These are phyloP conservation scores for Volucella inflata DNA, from an alignment of 2,888 invertebrate species.

Conservation along the genomic window DNA sequence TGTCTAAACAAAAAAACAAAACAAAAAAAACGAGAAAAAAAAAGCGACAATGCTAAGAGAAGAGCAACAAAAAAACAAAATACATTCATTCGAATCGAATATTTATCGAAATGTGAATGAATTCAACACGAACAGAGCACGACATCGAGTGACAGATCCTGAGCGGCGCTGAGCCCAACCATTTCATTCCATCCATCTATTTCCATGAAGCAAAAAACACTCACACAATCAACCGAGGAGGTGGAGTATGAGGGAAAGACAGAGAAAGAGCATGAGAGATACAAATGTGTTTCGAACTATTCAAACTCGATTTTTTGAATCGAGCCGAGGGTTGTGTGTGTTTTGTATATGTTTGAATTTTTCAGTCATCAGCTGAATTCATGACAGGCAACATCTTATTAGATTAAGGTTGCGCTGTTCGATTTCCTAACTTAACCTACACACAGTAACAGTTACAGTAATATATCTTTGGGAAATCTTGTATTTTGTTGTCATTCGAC, in stretches of 20 bases:
- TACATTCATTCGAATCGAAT: slow-evolving; percentile 72
- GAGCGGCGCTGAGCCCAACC: background rate
- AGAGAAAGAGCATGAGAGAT: slow-evolving; percentile 75
- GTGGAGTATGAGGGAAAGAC: slow-evolving; percentile 75
- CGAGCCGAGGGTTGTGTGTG: slow-evolving; percentile 82
- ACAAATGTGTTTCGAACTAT: slow-evolving; percentile 74
- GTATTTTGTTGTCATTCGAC: slow-evolving; percentile 3
- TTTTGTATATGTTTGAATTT: slow-evolving; percentile 82
- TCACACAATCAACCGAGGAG: slow-evolving; percentile 67
- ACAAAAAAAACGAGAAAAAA: slow-evolving; percentile 14
- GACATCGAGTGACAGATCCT: slow-evolving; percentile 4
- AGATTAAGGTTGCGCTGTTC: slow-evolving; percentile 80
- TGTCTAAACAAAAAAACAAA: slow-evolving; percentile 20
- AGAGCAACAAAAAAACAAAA: slow-evolving; percentile 28
- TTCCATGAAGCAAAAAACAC: slow-evolving; percentile 33
- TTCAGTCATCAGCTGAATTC: slow-evolving; percentile 84
- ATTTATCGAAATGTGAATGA: slow-evolving; percentile 75
- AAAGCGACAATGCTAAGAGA: slow-evolving; percentile 16
- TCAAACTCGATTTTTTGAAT: slow-evolving; percentile 75
- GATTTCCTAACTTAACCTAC: slow-evolving; percentile 60
- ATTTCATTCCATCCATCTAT: background rate
- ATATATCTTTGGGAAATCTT: slow-evolving; percentile 47
- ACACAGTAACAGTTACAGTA: slow-evolving; percentile 47
- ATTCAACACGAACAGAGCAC: slow-evolving; percentile 55
- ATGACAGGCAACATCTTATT: slow-evolving; percentile 84